Percentiles rank a stretch among this genome's conserved stretches.
Evolutionary conservation across 2,113 vertebrate species (phyloP).

Genomic region (Mixornis gularis): DNA sequence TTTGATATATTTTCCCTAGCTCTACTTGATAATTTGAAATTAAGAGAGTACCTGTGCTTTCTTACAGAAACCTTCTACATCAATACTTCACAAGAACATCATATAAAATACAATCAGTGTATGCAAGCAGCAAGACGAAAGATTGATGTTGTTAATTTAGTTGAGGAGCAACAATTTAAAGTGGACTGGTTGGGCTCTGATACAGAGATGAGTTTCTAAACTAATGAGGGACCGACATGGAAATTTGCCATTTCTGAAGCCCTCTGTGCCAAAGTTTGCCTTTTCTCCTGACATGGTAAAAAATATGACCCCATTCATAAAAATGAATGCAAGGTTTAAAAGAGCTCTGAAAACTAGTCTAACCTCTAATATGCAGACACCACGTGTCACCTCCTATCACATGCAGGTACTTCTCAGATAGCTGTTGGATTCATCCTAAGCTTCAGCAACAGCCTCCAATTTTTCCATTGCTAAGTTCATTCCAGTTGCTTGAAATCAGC

Average conservation of each 20-base stretch:
- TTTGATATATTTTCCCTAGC: background rate
- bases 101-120: background rate
- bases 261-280: background rate
- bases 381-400: background rate
- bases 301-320: background rate
- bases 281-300: background rate
- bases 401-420: background rate
- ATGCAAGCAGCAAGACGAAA: background rate
- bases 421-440: background rate
- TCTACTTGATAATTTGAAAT: slow-evolving; percentile 11
- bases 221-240: fast-evolving
- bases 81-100: background rate
- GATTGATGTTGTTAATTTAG: background rate
- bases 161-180: background rate
- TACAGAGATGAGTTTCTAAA: background rate
- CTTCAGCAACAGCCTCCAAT: background rate
- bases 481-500: fast-evolving
- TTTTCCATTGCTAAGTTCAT: background rate
- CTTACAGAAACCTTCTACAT: background rate
- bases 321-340: background rate
- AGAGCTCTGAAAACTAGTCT: background rate
- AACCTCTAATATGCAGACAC: background rate
- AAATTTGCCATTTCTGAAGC: background rate
- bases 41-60: background rate
- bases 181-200: background rate